These are phyloP conservation scores for Grammomys surdaster DNA, from an alignment of 2,113 vertebrate species.

Conservation along the genomic window DNA sequence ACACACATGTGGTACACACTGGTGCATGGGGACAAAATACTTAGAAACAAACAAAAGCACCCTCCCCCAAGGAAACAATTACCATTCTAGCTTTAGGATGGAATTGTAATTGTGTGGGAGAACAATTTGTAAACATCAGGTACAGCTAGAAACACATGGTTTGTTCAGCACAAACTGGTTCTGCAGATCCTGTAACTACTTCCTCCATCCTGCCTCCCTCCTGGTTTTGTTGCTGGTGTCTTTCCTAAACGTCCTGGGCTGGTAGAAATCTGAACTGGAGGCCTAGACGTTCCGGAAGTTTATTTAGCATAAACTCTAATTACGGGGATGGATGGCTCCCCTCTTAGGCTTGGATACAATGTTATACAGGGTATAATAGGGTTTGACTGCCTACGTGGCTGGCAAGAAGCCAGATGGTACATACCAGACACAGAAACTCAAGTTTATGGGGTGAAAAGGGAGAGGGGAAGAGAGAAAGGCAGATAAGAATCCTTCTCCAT, in stretches of 20 bases:
- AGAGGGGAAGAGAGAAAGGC: neutral
- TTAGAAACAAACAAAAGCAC: neutral
- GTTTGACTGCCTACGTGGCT: neutral
- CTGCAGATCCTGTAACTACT: neutral
- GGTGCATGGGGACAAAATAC: neutral
- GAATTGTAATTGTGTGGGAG: neutral
- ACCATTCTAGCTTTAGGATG: neutral
- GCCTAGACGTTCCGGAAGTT: neutral
- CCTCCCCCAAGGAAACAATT: neutral
- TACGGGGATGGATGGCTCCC: neutral
- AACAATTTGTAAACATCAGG: neutral
- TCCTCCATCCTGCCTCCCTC: constrained; percentile 9
- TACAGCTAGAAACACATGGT: neutral
- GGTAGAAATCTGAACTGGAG: constrained; percentile 6
- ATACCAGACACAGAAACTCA: neutral
- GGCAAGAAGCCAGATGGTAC: neutral
- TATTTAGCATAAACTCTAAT: neutral
- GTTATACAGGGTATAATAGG: neutral
- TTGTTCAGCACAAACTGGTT: neutral
- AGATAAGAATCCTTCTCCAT: neutral
- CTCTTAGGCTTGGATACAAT: neutral
- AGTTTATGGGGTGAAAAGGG: neutral
- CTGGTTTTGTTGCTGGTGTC: neutral
- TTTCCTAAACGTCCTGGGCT: neutral
- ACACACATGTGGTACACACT: neutral